Base-by-base conservation (phyloP, 2,797 vertebrate species). In the Hirundo rustica region DNA sequence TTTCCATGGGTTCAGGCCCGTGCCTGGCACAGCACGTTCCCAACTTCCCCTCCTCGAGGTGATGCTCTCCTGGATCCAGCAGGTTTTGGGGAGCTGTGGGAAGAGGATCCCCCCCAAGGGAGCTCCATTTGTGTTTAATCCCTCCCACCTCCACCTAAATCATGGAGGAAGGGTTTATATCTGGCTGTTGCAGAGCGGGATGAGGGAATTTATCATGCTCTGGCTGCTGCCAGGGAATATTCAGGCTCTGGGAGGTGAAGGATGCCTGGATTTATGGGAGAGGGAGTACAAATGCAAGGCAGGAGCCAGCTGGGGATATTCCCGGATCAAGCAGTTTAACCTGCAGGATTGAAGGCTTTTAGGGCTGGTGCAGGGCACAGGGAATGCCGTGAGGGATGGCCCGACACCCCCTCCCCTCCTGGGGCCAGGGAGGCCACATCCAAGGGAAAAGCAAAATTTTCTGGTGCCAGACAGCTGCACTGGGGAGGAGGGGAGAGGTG, bases 91-190 rank as follows among this genome's bases (percentile, higher is more conserved):
- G 85, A 79, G 76, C 71, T 65, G 38, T 38, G 91, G 83, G 10
- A 64, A 53, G 51, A 82, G 83, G n/a, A 29, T 85, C 53, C 66
- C 72, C 50, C 30, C 23, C 34, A 25, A 25, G 18, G 85, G 66
- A 26, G 7, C 40, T 92, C 79, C 3, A 9, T 27, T 76, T 53
- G 88, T 81, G 72, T 91, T 97, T 74, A 77, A 92, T n/a, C 71
- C 61, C 14, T 40, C 34, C 29, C 40, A 26, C 18, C 23, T 18
- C 44, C 57, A 21, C 17, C 75, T 75, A 94, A 96, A 95, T 96
- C 96, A 92, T 0, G 13, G 38, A 57, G 51, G 61, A 40, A 92
- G 89, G 95, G 80, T 96, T 97, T 94, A 75, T 72, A 29, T 19
- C 45, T 2, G 5, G 74, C 88, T 83, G 48, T 50, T 29, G 36